Conservation (phyloP, 1,140 invertebrate genomes). For the Caenorhabditis elegans region WBcel235 BX284604.4:1815001-1815500, state of each 20-base stretch:
- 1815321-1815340: too few relatives aligned
- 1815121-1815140: not conserved
- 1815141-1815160: not conserved
- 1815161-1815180: too few relatives aligned
- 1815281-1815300: not conserved
- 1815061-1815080: conserved; percentile 44
- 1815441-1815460: too few relatives aligned
- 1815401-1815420: too few relatives aligned
- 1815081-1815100: conserved; percentile 47
- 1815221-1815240: not conserved
- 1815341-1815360: too few relatives aligned
- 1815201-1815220: too few relatives aligned
- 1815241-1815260: not conserved
- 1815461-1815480: not conserved
- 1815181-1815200: not conserved
- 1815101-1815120: not conserved
- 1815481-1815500: not conserved
- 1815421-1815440: not conserved
- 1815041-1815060: conserved; percentile 36
- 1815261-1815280: not conserved
- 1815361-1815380: too few relatives aligned
- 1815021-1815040: not conserved
- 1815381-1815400: not conserved
- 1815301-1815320: too few relatives aligned
- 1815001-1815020: conserved; percentile 19